A percentile compares a stretch with the other conserved stretches of the same genome.
Conservation (phyloP, 1,140 invertebrate genomes). For the Drosophila yakuba region DNA sequence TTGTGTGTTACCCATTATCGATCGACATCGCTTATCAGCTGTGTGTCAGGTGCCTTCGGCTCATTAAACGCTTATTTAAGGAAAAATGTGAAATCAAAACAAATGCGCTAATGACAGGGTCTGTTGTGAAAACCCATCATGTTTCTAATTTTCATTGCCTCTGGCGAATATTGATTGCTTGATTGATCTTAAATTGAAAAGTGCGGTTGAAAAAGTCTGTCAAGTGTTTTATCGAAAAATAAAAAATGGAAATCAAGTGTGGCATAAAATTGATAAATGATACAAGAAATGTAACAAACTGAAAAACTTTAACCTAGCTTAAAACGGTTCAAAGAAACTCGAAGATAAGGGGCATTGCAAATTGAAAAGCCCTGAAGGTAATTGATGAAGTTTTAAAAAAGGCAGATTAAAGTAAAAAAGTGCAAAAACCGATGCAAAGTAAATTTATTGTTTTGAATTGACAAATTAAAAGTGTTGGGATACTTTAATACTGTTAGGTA, state of each 20-base stretch:
- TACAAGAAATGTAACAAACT: slow-evolving; percentile 17
- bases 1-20: slow-evolving; percentile 23
- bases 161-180: slow-evolving; percentile 52
- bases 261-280: slow-evolving; percentile 48
- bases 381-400: slow-evolving; percentile 8
- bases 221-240: slow-evolving; percentile 21
- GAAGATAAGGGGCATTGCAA: slow-evolving; percentile 2
- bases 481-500: no score
- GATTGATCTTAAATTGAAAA: slow-evolving; percentile 74
- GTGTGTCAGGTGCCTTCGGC: slow-evolving; percentile 48
- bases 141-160: slow-evolving; percentile 20
- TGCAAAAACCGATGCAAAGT: not conserved
- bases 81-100: slow-evolving; percentile 27
- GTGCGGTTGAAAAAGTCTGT: slow-evolving; percentile 55
- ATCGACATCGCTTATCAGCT: slow-evolving; percentile 44
- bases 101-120: slow-evolving; percentile 46
- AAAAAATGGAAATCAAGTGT: slow-evolving; percentile 33
- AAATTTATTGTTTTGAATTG: not conserved
- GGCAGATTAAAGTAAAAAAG: not conserved
- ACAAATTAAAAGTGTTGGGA: not conserved
- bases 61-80: slow-evolving; percentile 70
- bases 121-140: slow-evolving; percentile 43
- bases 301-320: slow-evolving; percentile 1
- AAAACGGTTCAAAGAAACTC: not conserved
- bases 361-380: slow-evolving; percentile 9